Evolutionary conservation across 2,113 vertebrate species (phyloP), one percentile per base, ranked within the genome.

Genomic region (Salvator merianae): DNA sequence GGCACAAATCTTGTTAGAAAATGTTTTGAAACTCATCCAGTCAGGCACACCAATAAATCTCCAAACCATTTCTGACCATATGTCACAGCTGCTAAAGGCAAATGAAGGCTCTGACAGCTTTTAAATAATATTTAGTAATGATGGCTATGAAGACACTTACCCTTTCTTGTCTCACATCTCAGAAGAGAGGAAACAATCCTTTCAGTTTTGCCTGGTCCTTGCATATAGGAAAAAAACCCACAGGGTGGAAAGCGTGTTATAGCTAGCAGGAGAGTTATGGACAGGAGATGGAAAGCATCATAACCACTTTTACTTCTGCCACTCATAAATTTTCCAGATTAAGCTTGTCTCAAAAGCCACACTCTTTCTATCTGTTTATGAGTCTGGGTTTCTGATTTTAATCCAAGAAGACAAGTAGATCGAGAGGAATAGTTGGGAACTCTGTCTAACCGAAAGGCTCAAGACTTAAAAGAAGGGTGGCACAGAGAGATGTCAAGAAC

Each of bases 31-130:
- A 96, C 93, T 94, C 93, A 95, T 96, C 96, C 95, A 96, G 92
- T 16, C 83, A 87, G 91, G 92, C 94, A 96, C 90, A 92, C 95
- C 91, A 94, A 96, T 97, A 97, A 97, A 97, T 97, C 97, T 96
- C 94, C 91, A 93, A 96, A 93, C 90, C 88, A 95, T 96, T 97
- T 95, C 94, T 97, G 95, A 94, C 96, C 96, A 95, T 97, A 96
- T 97, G 97, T 96, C 96, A 97, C 91, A 96, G 95, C 92, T 96
- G 95, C 94, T 95, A 87, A 96, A 97, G 94, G 96, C 95, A 96
- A 96, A 94, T 91, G 84, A 96, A 96, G 94, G 90, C 88, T 93
- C 95, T 94, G 92, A 89, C 84, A 90, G 91, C 93, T 96, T 97
- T 97, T 95, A 97, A 96, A 95, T 94, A 96, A 97, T 94, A 90